These are phyloP conservation scores for Maniola jurtina DNA, from an alignment of 1,140 invertebrate genomes.

Conservation along the genomic window DNA sequence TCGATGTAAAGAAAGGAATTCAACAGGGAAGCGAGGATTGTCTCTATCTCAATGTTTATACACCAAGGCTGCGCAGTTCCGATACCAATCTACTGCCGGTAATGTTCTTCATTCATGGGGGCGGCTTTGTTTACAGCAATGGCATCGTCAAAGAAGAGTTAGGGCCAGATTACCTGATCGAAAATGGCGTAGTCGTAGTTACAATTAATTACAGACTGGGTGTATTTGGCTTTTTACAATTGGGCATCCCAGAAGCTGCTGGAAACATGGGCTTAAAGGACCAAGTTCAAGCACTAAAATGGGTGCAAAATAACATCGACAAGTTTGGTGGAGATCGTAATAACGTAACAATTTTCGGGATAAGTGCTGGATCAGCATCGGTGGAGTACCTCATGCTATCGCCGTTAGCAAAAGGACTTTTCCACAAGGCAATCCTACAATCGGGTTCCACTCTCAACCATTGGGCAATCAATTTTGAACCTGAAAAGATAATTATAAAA, in stretches of 20 bases:
- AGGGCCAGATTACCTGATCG: slow-evolving; percentile 73
- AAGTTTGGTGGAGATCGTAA: slow-evolving; percentile 61
- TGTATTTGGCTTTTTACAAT: slow-evolving; percentile 73
- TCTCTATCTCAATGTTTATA: slow-evolving; percentile 53
- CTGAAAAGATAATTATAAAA: slow-evolving; percentile 24
- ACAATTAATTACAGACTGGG: slow-evolving; percentile 81
- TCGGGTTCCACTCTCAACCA: slow-evolving; percentile 51
- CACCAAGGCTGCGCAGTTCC: slow-evolving; percentile 33
- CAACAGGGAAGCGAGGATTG: slow-evolving; percentile 51
- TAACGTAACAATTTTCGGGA: slow-evolving; percentile 72
- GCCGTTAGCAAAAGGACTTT: slow-evolving; percentile 46
- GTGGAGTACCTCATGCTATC: slow-evolving; percentile 62
- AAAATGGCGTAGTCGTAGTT: slow-evolving; percentile 79
- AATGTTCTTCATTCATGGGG: slow-evolving; percentile 87
- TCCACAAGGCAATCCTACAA: slow-evolving; percentile 52
- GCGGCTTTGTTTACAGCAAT: slow-evolving; percentile 80
- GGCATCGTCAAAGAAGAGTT: slow-evolving; percentile 51
- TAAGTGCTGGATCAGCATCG: slow-evolving; percentile 72
- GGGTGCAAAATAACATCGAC: slow-evolving; percentile 61
- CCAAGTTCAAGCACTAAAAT: slow-evolving; percentile 62
- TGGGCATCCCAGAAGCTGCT: slow-evolving; percentile 53
- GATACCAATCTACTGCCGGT: slow-evolving; percentile 76
- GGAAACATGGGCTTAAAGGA: slow-evolving; percentile 80
- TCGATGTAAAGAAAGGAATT: slow-evolving; percentile 16
- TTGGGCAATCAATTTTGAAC: slow-evolving; percentile 44